A percentile compares a stretch with the other conserved stretches of the same genome.
phyloP scores from a whole-genome alignment of 2,888 invertebrate species.

The Anoncus sp. region DNA sequence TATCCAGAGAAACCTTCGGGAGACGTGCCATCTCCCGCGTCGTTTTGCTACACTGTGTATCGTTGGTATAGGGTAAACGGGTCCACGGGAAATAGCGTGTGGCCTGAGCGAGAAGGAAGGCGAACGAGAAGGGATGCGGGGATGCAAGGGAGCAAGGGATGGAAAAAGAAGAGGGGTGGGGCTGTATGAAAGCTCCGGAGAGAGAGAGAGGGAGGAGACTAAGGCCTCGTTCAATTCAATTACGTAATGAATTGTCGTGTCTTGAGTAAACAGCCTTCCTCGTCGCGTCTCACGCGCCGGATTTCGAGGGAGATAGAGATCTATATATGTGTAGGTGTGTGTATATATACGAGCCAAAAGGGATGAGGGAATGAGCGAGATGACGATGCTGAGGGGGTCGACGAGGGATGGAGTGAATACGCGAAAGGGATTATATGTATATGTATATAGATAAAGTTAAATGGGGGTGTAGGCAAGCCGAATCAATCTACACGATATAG shows the following conservation, averaged over 20 bases:
- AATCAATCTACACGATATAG: conserved; percentile 72
- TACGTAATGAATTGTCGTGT: conserved; percentile 84
- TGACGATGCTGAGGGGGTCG: conserved; percentile 31
- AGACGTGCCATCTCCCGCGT: conserved; percentile 36
- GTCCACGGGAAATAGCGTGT: conserved; percentile 39
- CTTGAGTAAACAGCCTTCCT: conserved; percentile 82
- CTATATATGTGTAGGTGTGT: neutral
- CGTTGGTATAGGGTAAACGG: conserved; percentile 56
- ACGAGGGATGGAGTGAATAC: conserved; percentile 38
- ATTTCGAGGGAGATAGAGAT: conserved; percentile 39
- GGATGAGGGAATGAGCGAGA: conserved; percentile 20
- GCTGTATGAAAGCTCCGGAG: conserved; percentile 35
- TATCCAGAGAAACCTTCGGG: conserved; percentile 32
- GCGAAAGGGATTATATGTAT: conserved; percentile 8
- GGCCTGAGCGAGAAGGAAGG: conserved; percentile 31
- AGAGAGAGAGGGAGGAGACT: conserved; percentile 39
- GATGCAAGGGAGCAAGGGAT: conserved; percentile 46
- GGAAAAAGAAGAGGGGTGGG: conserved; percentile 33
- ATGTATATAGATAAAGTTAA: conserved; percentile 13
- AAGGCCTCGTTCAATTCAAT: conserved; percentile 82
- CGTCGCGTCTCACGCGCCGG: conserved; percentile 74
- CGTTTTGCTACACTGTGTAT: conserved; percentile 52
- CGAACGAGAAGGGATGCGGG: conserved; percentile 34
- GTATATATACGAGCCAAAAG: neutral
- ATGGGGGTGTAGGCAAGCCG: conserved; percentile 62